Evolutionary conservation across 2,888 invertebrate species (phyloP).

Genomic region (Strigamia maritima): DNA sequence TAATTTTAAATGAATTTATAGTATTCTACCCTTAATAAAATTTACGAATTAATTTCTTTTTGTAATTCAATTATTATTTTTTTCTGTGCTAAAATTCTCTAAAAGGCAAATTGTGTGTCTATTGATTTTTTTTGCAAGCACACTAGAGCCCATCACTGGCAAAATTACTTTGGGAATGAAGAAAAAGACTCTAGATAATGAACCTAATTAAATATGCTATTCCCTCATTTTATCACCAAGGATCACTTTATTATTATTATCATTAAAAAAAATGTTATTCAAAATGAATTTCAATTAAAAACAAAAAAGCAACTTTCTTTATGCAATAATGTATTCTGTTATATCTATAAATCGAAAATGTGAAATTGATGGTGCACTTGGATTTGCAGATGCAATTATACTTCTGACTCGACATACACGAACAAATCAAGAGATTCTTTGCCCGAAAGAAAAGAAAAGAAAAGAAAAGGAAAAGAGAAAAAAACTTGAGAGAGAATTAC

Average conservation of each 20-base stretch:
- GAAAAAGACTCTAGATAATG: conserved; percentile 35
- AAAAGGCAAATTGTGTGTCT: conserved; percentile 6
- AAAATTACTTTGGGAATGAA: conserved; percentile 35
- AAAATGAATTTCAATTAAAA: background rate
- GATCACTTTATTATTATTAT: conserved; percentile 26
- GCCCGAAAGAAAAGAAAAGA: conserved; percentile 1
- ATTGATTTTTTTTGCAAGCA: conserved; percentile 32
- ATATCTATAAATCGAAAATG: background rate
- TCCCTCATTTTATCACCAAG: conserved; percentile 31
- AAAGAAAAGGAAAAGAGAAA: no score
- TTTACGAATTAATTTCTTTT: no score
- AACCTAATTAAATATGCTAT: conserved; percentile 36
- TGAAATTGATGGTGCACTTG: background rate
- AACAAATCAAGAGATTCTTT: conserved; percentile 19
- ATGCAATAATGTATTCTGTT: no score
- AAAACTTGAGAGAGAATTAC: background rate
- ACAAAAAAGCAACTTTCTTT: background rate
- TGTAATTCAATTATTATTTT: background rate
- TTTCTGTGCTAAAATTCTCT: background rate
- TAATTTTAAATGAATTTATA: no score
- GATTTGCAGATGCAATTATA: conserved; percentile 7
- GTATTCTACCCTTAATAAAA: no score
- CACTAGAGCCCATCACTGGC: conserved; percentile 29
- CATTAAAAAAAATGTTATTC: background rate
- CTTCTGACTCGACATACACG: conserved; percentile 7